These are phyloP conservation scores for Smittia aterrima DNA, from an alignment of 2,888 invertebrate species.

Conservation along the genomic window DNA sequence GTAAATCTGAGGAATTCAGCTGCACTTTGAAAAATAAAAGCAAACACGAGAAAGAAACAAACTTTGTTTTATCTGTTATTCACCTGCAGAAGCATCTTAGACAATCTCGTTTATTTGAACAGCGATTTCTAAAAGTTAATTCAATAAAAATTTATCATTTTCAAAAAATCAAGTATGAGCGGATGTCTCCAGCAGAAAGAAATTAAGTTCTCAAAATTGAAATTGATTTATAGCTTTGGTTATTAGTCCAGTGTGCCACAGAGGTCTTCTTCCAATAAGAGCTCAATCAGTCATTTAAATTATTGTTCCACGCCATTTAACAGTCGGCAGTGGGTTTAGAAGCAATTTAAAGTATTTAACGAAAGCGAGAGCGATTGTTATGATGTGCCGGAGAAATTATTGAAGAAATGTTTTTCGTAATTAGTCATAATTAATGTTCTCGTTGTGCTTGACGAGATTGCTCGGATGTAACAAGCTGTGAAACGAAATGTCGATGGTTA, in stretches of 20 bases:
- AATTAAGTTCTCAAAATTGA: neutral
- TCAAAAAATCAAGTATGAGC: neutral
- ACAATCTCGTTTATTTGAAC: too few relatives aligned
- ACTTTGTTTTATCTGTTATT: neutral
- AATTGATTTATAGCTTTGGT: neutral
- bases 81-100: neutral
- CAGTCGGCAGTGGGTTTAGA: neutral
- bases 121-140: neutral
- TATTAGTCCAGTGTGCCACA: neutral
- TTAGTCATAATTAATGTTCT: constrained; percentile 11
- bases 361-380: neutral
- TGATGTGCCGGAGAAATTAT: neutral
- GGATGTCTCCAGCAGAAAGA: neutral
- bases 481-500: neutral
- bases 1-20: neutral
- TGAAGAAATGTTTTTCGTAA: neutral
- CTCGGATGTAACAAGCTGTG: constrained; percentile 3
- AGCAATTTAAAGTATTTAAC: neutral
- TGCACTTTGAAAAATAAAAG: neutral
- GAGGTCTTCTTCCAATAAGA: neutral
- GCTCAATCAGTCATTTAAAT: constrained; percentile 18
- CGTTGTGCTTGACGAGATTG: neutral
- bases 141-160: neutral
- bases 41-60: neutral
- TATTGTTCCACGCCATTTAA: constrained; percentile 2